Conservation (phyloP, 1,140 invertebrate genomes). For the Trissolcus basalis region DNA sequence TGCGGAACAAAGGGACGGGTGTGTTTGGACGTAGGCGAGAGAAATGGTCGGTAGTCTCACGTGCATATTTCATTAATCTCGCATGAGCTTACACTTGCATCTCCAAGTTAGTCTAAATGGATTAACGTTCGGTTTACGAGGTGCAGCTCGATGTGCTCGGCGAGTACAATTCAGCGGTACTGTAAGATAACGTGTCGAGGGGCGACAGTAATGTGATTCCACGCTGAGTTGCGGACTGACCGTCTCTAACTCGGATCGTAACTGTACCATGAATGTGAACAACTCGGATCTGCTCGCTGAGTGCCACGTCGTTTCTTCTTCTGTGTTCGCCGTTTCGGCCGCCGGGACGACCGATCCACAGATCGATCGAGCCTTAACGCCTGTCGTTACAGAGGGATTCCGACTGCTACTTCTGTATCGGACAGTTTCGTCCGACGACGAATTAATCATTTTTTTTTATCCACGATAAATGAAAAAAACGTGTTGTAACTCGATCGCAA, state of each 20-base stretch:
- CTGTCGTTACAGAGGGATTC: background rate
- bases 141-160: constrained; percentile 64
- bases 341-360: constrained; percentile 7
- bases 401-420: no score
- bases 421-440: no score
- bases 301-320: constrained; percentile 26
- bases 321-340: constrained; percentile 22
- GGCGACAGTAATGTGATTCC: constrained; percentile 71
- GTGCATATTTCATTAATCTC: constrained; percentile 58
- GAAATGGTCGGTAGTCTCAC: constrained; percentile 49
- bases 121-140: constrained; percentile 69
- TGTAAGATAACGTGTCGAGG: constrained; percentile 64
- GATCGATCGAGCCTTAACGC: constrained; percentile 40
- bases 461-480: no score
- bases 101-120: constrained; percentile 73
- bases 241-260: constrained; percentile 66
- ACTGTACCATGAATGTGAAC: constrained; percentile 56
- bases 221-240: constrained; percentile 65
- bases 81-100: constrained; percentile 62
- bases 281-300: constrained; percentile 29
- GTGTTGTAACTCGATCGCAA: no score
- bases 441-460: no score
- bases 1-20: constrained; percentile 11
- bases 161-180: constrained; percentile 66
- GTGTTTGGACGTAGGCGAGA: constrained; percentile 29